Base-by-base conservation (phyloP, 2,888 invertebrate genomes). In the Camponotus fellah region DNA sequence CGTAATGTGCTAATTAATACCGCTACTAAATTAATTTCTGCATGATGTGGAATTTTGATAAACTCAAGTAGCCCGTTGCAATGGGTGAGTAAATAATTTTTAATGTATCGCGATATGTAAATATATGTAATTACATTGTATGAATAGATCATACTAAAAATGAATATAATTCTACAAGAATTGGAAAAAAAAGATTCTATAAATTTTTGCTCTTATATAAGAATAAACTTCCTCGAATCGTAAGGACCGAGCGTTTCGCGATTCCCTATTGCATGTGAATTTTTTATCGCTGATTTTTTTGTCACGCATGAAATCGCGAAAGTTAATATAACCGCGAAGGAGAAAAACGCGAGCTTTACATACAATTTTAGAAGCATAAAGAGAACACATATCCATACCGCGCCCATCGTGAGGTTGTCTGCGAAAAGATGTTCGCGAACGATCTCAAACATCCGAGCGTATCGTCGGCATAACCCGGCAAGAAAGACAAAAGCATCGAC, bases 401-500 rank as follows among this genome's bases (percentile, higher is more conserved):
- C 37, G 17, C 26, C 68, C 68, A 53, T 71, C 79, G 26, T 2
- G 60, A 46, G 49, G 60, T 60, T 56, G 46, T 12, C 32, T 46
- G 56, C 26, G 40, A n/a, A 69, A 53, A 49, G 58, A 49, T 56
- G 76, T 64, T 66, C 60, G n/a, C 46, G 37, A 86, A 76, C 80
- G 83, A 82, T 71, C 92, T 88, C 92, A 90, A 92, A 92, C 87
- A 91, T 90, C 86, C 89, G 82, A 90, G 86, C 88, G 86, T 91
- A 93, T 91, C 88, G 91, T 87, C 82, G 88, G 86, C 87, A 88
- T 89, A 91, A 92, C 91, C 90, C 88, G 84, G 76, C 85, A 87
- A 91, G 93, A 92, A 87, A 91, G 93, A 92, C 91, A 89, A 91
- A 92, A 87, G 89, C 85, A 91, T 88, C 86, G 91, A 88, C 88